Evolutionary conservation across 2,888 invertebrate species (phyloP).

Genomic region (Mellilla xanthometata): DNA sequence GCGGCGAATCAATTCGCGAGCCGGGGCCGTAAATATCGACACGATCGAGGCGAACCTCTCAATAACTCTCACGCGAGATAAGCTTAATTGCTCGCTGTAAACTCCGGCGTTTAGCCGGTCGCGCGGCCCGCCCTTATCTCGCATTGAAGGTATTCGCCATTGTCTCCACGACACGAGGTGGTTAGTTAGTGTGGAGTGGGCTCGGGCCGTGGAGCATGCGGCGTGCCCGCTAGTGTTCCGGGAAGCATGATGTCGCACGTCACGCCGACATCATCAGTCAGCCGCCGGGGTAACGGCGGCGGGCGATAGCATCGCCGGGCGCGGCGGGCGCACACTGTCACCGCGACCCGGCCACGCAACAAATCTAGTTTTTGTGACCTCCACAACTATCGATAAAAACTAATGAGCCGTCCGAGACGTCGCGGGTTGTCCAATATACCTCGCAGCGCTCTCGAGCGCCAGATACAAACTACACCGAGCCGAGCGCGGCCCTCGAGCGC

Average conservation of each 20-base stretch:
- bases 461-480: too few species aligned
- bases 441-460: too few species aligned
- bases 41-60: conserved; percentile 14
- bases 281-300: too few species aligned
- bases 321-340: conserved; percentile 68
- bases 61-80: conserved; percentile 9
- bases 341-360: conserved; percentile 35
- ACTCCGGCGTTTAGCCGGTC: not conserved
- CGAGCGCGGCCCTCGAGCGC: too few species aligned
- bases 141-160: not conserved
- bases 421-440: conserved; percentile 13
- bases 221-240: not conserved
- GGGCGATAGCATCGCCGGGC: too few species aligned
- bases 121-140: not conserved
- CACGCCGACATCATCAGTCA: conserved; percentile 47
- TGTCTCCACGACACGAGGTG: not conserved
- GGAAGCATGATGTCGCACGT: conserved; percentile 32
- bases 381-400: conserved; percentile 24
- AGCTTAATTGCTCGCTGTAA: conserved; percentile 7
- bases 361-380: conserved; percentile 20
- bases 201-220: too few species aligned
- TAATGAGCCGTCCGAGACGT: conserved; percentile 15
- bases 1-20: conserved; percentile 36
- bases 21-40: conserved; percentile 5
- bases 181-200: not conserved